Conservation (phyloP, 2,113 vertebrate species). For the Centropristis striata region DNA sequence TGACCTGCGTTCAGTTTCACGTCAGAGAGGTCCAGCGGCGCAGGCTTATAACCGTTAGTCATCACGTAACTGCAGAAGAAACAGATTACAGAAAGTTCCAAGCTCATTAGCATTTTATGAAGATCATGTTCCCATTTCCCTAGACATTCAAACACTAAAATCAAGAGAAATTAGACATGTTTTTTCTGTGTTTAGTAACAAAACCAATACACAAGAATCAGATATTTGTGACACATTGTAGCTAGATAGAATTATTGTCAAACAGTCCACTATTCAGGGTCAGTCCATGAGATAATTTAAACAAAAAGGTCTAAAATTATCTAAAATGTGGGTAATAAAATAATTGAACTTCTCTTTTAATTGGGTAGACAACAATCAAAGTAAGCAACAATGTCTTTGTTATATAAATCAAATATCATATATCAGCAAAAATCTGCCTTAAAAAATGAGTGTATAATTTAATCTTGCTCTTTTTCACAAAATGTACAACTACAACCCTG, state of each 20-base stretch:
- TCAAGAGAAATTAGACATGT: neutral
- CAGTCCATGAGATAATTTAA: neutral
- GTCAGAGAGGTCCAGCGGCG: constrained; percentile 96
- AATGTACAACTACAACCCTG: neutral
- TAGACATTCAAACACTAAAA: neutral
- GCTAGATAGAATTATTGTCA: too few species aligned
- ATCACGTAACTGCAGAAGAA: constrained; percentile 91
- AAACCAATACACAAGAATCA: neutral
- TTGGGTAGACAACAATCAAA: neutral
- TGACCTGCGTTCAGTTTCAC: constrained; percentile 94
- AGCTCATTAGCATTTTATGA: neutral
- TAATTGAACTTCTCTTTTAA: too few species aligned
- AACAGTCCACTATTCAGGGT: too few species aligned
- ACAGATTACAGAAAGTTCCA: constrained; percentile 26
- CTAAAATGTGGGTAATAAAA: too few species aligned
- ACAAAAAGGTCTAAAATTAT: neutral
- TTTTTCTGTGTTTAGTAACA: too few species aligned
- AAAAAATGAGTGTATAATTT: neutral
- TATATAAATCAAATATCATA: neutral
- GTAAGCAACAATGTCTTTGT: neutral
- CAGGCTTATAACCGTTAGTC: constrained; percentile 97
- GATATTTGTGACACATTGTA: too few species aligned
- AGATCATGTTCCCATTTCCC: neutral
- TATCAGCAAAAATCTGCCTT: too few species aligned
- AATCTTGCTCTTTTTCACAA: neutral